These are phyloP conservation scores for Anhinga rufa DNA, from an alignment of 2,113 vertebrate species.

Conservation along the genomic window DNA sequence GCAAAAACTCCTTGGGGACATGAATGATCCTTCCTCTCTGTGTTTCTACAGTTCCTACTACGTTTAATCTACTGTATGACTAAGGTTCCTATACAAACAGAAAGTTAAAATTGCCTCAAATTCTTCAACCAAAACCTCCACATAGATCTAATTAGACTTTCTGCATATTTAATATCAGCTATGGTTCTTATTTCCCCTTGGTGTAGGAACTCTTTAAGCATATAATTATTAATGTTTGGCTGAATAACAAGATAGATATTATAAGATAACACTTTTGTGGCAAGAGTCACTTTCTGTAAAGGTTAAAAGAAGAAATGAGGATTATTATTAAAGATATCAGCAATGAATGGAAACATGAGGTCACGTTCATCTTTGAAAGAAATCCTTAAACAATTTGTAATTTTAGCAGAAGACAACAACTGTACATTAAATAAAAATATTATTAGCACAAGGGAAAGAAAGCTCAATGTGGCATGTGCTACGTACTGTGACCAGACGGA, in stretches of 20 bases:
- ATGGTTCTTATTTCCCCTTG: background rate
- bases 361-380: background rate
- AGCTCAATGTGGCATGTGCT: background rate
- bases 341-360: background rate
- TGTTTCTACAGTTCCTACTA: background rate
- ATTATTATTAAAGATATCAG: background rate
- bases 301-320: background rate
- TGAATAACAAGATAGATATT: background rate
- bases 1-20: background rate
- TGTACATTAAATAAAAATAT: background rate
- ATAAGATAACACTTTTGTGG: background rate
- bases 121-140: background rate
- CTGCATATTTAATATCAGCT: background rate
- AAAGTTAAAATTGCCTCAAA: constrained; percentile 1
- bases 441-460: background rate
- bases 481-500: background rate
- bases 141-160: background rate
- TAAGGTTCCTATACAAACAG: background rate
- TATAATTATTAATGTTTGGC: background rate
- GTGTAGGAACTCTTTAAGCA: background rate
- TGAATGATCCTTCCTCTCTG: background rate
- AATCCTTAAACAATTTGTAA: background rate
- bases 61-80: background rate
- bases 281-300: background rate
- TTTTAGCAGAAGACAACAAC: background rate